A percentile compares a stretch with the other conserved stretches of the same genome.
These are phyloP conservation scores for Chironex yamaguchii DNA, from an alignment of 30 jellyfish, hydroid and myxozoan species.

Conservation along the genomic window DNA sequence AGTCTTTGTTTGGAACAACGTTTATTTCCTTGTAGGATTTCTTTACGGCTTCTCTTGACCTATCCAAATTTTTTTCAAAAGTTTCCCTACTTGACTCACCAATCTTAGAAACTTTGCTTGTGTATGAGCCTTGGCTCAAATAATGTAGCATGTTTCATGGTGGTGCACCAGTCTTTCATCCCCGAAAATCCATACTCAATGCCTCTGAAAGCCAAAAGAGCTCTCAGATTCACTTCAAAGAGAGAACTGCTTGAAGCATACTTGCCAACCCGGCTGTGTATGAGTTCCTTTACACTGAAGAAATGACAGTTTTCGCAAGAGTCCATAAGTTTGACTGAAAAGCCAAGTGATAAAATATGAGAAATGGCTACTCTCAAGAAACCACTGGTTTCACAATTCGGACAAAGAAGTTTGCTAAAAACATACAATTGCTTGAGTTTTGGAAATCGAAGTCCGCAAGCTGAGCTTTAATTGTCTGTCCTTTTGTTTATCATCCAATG, in stretches of 20 bases:
- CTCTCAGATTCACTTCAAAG: slow-evolving; percentile 33
- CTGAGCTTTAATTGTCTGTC: too few relatives aligned
- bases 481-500: too few relatives aligned
- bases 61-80: not conserved
- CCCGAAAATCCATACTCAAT: slow-evolving; percentile 59
- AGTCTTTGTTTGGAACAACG: slow-evolving; percentile 3
- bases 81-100: not conserved
- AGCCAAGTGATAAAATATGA: too few relatives aligned
- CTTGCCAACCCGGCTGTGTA: slow-evolving; percentile 21
- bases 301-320: too few relatives aligned
- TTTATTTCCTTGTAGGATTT: slow-evolving; percentile 13
- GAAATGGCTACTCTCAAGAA: too few relatives aligned
- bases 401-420: too few relatives aligned
- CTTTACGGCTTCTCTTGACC: not conserved
- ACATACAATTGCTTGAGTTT: too few relatives aligned
- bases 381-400: too few relatives aligned
- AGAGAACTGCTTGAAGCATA: slow-evolving; percentile 10
- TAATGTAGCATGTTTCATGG: slow-evolving; percentile 49
- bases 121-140: slow-evolving; percentile 9
- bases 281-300: too few relatives aligned
- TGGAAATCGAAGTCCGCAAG: too few relatives aligned
- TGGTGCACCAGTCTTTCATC: slow-evolving; percentile 43
- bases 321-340: too few relatives aligned
- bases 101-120: not conserved
- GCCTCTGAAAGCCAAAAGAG: slow-evolving; percentile 28